These are phyloP conservation scores for Beroe forskalii DNA, from an alignment of 37 sponge, comb jelly and placozoan species.

Conservation along the genomic window DNA sequence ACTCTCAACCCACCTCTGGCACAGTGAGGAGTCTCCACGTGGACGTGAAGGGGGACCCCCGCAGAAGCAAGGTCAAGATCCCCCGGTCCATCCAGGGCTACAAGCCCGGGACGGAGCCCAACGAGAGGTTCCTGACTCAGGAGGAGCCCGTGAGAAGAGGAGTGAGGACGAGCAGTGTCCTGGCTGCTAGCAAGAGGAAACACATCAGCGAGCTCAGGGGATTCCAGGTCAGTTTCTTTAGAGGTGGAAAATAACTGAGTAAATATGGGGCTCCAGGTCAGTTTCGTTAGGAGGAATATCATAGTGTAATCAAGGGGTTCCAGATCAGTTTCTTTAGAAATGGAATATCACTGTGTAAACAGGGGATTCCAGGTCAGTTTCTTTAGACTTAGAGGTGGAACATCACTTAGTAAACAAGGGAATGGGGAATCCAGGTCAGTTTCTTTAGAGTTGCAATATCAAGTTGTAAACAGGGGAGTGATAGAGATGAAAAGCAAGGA, in stretches of 20 bases:
- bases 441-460: too few relatives aligned
- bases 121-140: slow-evolving; percentile 49
- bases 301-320: too few relatives aligned
- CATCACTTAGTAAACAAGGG: too few relatives aligned
- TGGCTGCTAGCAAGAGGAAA: slow-evolving; percentile 49
- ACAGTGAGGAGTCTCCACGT: slow-evolving; percentile 64
- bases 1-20: slow-evolving; percentile 1
- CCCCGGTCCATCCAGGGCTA: slow-evolving; percentile 69
- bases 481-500: too few relatives aligned
- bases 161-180: slow-evolving; percentile 73
- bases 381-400: too few relatives aligned
- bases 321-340: too few relatives aligned
- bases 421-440: too few relatives aligned
- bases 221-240: slow-evolving; percentile 62
- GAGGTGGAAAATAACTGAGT: too few relatives aligned
- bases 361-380: slow-evolving; percentile 72
- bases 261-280: too few relatives aligned
- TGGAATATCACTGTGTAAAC: slow-evolving; percentile 44
- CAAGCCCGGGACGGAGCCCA: slow-evolving; percentile 70
- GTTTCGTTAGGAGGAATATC: too few relatives aligned
- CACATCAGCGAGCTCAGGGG: slow-evolving; percentile 70
- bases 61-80: slow-evolving; percentile 47
- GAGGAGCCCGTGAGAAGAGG: slow-evolving; percentile 78
- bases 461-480: too few relatives aligned
- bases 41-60: slow-evolving; percentile 69